phyloP scores from a whole-genome alignment of 2,113 vertebrate genomes.

The Osmerus eperlanus region DNA sequence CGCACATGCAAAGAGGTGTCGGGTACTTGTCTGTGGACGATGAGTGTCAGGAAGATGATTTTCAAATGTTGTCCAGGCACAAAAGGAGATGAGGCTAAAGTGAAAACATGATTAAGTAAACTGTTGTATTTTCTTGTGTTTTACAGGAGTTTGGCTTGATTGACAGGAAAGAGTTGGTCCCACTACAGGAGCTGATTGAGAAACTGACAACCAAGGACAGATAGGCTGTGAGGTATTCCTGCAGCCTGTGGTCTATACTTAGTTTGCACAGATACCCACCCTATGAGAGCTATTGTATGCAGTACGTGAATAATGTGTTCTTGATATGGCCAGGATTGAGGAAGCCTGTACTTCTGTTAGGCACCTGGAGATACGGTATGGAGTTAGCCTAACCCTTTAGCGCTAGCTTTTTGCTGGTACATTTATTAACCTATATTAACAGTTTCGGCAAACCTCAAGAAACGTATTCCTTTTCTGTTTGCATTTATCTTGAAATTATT shows the following conservation, averaged over 20 bases:
- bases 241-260: slow-evolving; percentile 53
- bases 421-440: too few relatives aligned
- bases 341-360: slow-evolving; percentile 58
- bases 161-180: slow-evolving; percentile 89
- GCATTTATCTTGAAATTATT: too few relatives aligned
- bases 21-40: too few relatives aligned
- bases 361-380: slow-evolving; percentile 59
- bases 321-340: slow-evolving; percentile 56
- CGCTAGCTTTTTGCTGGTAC: too few relatives aligned
- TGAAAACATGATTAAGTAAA: background rate
- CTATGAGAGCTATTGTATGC: slow-evolving; percentile 65
- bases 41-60: too few relatives aligned
- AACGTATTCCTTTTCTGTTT: too few relatives aligned
- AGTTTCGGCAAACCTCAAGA: too few relatives aligned
- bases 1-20: background rate
- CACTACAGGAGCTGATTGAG: slow-evolving; percentile 96
- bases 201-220: slow-evolving; percentile 96
- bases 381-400: slow-evolving; percentile 21
- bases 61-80: too few relatives aligned
- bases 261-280: slow-evolving; percentile 67
- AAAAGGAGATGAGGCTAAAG: too few relatives aligned
- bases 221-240: slow-evolving; percentile 70
- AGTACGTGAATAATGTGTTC: slow-evolving; percentile 68
- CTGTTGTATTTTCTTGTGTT: background rate
- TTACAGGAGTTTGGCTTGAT: slow-evolving; percentile 94